Percentiles rank a stretch among this genome's conserved stretches.
Conservation (phyloP, 2,797 vertebrate genomes). For the Sebastes cheni region DNA sequence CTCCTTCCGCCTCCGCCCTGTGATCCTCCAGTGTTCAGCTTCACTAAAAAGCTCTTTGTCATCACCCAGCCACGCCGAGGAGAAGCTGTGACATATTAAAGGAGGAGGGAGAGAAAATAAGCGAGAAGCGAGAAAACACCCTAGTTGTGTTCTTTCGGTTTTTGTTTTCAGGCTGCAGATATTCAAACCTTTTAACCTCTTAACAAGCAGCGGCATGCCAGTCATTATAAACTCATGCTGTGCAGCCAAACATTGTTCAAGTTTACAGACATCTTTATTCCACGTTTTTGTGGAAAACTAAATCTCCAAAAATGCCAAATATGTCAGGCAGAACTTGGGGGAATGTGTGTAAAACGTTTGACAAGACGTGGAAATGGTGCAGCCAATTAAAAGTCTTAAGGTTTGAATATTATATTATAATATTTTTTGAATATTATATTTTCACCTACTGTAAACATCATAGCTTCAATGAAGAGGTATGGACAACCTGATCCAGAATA, state of each 20-base stretch:
- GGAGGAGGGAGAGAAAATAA: constrained; percentile 17
- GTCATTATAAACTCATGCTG: neutral
- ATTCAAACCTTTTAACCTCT: neutral
- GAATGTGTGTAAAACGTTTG: neutral
- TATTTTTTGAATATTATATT: neutral
- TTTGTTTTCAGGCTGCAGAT: neutral
- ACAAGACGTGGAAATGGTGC: neutral
- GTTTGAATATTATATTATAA: neutral
- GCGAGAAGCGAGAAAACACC: constrained; percentile 1
- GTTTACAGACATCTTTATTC: neutral
- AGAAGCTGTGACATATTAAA: constrained; percentile 25
- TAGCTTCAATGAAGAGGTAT: neutral
- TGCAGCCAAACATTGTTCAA: neutral
- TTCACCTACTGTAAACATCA: neutral
- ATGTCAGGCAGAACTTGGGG: neutral
- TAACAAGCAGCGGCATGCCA: neutral
- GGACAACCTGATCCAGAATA: neutral
- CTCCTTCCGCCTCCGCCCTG: constrained; percentile 14
- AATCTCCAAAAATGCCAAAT: neutral
- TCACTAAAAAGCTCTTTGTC: constrained; percentile 26
- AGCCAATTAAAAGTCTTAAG: neutral
- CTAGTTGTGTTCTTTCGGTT: neutral
- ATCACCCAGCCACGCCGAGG: constrained; percentile 10
- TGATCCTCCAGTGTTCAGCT: constrained; percentile 5
- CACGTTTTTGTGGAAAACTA: neutral